Evolutionary conservation across 1,140 invertebrate species (phyloP), one percentile per base, ranked within the genome.

Genomic region (Lasioglossum albipes): DNA sequence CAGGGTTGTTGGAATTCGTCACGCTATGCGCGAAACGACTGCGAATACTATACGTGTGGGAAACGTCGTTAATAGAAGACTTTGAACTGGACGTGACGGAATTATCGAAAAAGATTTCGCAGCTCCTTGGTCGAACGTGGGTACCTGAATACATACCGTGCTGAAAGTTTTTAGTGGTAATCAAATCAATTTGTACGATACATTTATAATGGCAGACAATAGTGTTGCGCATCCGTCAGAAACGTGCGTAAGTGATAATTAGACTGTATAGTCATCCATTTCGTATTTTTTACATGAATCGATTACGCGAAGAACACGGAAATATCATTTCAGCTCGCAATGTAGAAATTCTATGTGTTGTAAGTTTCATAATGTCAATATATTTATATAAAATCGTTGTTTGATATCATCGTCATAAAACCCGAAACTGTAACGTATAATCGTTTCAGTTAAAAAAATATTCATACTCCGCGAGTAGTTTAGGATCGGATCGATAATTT

Each of bases 81-180:
- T 82, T 84, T 2, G 87, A 91, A 68, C 86, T 88, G n/a, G 91
- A 91, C 62, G 22, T 93, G 7, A 75, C 75, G 18, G 73, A 87
- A 67, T 78, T 91, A 2, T 83, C 87, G 41, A 76, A 83, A 9
- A 88, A 86, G 52, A 87, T 93, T 9, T 93, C 93, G 0, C 79
- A 82, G 7, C 79, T 92, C 0, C 77, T 93, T 57, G 90, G 90
- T 54, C 88, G 90, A 20, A 84, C 88, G 7, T 93, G 93, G 93
- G 77, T 90, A 70, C 93, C 93, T 9, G 92, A 93, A 84, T 93
- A 88, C 59, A 89, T 93, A 49, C 92, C 93, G n/a, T 93, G 92
- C 88, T 93, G 79, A 93, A 52, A 54, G 5, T 42, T 64, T 42
- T 59, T 54, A 36, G 16, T 49, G 18, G 42, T 72, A 64, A 66